phyloP scores from a whole-genome alignment of 2,113 vertebrate species.

The Alaudala cheleensis region DNA sequence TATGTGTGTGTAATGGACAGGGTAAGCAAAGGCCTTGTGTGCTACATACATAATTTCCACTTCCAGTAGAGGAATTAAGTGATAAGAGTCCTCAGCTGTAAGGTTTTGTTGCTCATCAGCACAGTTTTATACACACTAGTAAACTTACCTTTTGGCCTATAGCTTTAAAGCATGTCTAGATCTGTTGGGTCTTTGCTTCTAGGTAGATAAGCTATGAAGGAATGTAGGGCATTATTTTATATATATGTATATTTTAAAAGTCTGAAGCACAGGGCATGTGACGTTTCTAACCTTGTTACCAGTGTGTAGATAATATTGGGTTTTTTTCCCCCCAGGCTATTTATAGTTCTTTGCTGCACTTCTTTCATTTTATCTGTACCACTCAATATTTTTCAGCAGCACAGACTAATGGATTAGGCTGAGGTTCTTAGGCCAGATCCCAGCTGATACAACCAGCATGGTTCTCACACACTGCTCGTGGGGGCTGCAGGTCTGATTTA shows the following conservation, averaged over 20 bases:
- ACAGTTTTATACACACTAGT: not conserved
- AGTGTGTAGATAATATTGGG: not conserved
- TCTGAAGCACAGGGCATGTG: not conserved
- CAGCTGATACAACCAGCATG: not conserved
- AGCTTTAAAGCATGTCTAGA: not conserved
- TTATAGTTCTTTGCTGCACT: slow-evolving; percentile 30
- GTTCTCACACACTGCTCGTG: not conserved
- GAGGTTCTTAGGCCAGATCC: slow-evolving; percentile 7
- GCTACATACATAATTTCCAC: not conserved
- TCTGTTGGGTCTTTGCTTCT: not conserved
- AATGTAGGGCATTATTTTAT: slow-evolving; percentile 19
- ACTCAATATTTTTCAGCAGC: not conserved
- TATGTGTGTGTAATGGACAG: not conserved
- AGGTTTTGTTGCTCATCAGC: not conserved
- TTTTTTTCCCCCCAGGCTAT: not conserved
- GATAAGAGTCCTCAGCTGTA: not conserved
- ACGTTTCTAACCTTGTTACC: not conserved
- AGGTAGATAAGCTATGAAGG: slow-evolving; percentile 41
- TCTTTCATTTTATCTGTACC: not conserved
- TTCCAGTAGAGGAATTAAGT: not conserved
- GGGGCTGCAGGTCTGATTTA: not conserved
- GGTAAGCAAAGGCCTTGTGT: not conserved
- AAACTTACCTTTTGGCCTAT: not conserved
- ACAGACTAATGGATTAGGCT: not conserved
- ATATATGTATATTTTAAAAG: not conserved